Evolutionary conservation across 1,140 invertebrate species (phyloP).

Genomic region (Drosophila hydei): DNA sequence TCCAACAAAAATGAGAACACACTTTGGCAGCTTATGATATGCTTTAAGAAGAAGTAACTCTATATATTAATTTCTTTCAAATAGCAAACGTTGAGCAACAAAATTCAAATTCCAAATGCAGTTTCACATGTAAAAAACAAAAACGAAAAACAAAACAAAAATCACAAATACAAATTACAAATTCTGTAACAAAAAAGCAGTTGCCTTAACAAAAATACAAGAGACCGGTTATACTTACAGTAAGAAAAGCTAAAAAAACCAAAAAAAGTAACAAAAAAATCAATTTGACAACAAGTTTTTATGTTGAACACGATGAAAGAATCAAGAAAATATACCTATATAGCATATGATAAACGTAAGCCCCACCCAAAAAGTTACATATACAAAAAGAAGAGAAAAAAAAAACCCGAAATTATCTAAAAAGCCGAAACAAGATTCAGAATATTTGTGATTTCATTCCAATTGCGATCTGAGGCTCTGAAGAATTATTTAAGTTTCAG

Average conservation of each 20-base stretch:
- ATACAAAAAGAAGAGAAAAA: not conserved
- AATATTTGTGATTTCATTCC: conserved; percentile 41
- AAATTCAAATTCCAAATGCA: conserved; percentile 55
- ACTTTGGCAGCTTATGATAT: conserved; percentile 56
- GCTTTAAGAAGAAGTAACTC: conserved; percentile 19
- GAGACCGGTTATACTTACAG: conserved; percentile 72
- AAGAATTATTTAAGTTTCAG: conserved; percentile 48
- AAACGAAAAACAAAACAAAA: conserved; percentile 44
- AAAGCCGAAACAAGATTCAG: conserved; percentile 15
- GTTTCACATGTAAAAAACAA: conserved; percentile 47
- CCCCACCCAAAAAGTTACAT: conserved; percentile 66
- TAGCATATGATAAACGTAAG: conserved; percentile 73
- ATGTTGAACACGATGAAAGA: conserved; percentile 49
- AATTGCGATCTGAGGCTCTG: conserved; percentile 9
- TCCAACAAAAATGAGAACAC: conserved; percentile 56
- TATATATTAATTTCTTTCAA: conserved; percentile 22
- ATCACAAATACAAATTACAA: conserved; percentile 51
- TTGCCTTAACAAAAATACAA: conserved; percentile 76
- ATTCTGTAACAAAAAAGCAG: conserved; percentile 80
- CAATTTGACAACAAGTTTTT: conserved; percentile 67
- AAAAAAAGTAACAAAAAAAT: not conserved
- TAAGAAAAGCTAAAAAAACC: conserved; percentile 46
- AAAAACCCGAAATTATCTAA: conserved; percentile 31
- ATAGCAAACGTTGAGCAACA: conserved; percentile 17
- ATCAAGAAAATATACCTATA: conserved; percentile 44